Base-by-base conservation (phyloP, 2,888 invertebrate species). In the Leptarthrus brevirostris region DNA sequence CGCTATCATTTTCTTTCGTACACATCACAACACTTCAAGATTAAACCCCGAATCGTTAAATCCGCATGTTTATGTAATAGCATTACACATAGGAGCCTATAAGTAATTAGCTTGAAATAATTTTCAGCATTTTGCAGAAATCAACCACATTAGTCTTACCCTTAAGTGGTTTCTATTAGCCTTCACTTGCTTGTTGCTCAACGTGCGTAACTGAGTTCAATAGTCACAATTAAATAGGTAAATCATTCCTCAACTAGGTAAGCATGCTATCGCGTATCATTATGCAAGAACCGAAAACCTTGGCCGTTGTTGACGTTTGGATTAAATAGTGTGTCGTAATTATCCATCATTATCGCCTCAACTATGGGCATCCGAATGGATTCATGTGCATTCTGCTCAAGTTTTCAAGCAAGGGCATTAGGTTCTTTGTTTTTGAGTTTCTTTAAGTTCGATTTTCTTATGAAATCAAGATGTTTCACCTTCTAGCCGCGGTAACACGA, bases 151-250 rank as follows among this genome's bases (percentile, higher is more conserved):
- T 26, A 26, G 14, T 30, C 24, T 56, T 56, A 56, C 26, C 56
- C 56, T 56, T 56, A 24, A 30, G 16, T 30, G 26, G 56, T 8
- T 56, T 56, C 16, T n/a, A 56, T 30, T 56, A 56, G 30, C 56
- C 56, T 56, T 56, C 56, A 30, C 30, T 30, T 30, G 8, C 16
- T 56, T 30, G 26, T 56, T 56, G 26, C 56, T 56, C 26, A 56
- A 56, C 56, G 26, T 56, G 56, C 56, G 56, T 56, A 56, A 30
- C 30, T 56, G 56, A 24, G 56, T 56, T 12, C 56, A 30, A 30
- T 56, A 56, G 30, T 26, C 24, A n/a, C 56, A 16, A 56, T 24
- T 30, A 56, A 56, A 30, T 30, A 56, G 16, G 56, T 24, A 56
- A 56, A 10, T 56, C 30, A 14, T n/a, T 56, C 30, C 16, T 30